phyloP scores from a whole-genome alignment of 2,888 invertebrate genomes.

The Palloptera scutellata region DNA sequence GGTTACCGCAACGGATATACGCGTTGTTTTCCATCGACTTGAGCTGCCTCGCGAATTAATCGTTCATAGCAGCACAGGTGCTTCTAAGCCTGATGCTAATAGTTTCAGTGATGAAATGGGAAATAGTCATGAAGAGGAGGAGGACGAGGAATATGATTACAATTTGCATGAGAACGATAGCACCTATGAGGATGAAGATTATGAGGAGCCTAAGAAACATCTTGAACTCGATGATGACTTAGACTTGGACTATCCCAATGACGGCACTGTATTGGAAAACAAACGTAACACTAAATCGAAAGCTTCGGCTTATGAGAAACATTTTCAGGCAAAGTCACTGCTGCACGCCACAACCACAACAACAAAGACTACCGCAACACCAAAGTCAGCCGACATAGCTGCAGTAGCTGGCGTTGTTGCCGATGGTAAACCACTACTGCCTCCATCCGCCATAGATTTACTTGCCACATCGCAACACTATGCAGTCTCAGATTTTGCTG shows the following conservation, averaged over 20 bases:
- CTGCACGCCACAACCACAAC: slow-evolving; percentile 32
- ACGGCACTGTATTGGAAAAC: slow-evolving; percentile 42
- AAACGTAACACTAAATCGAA: slow-evolving; percentile 48
- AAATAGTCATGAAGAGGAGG: slow-evolving; percentile 48
- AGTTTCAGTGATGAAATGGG: slow-evolving; percentile 61
- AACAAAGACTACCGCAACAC: slow-evolving; percentile 46
- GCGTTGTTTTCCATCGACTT: slow-evolving; percentile 90
- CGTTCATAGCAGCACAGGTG: slow-evolving; percentile 34
- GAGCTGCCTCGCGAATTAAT: slow-evolving; percentile 72
- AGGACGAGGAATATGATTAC: slow-evolving; percentile 46
- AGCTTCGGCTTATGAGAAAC: slow-evolving; percentile 49
- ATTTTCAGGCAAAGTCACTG: slow-evolving; percentile 46
- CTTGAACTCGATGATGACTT: slow-evolving; percentile 54
- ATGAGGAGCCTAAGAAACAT: slow-evolving; percentile 57
- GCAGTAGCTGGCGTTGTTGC: slow-evolving; percentile 50
- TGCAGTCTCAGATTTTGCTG: slow-evolving; percentile 95
- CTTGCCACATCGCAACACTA: slow-evolving; percentile 77
- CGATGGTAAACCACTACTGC: slow-evolving; percentile 21
- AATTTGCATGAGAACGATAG: slow-evolving; percentile 56
- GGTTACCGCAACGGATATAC: slow-evolving; percentile 98
- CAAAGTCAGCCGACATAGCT: slow-evolving; percentile 56
- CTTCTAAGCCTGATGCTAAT: slow-evolving; percentile 51
- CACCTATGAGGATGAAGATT: slow-evolving; percentile 45
- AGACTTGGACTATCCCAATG: slow-evolving; percentile 53
- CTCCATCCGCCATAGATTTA: slow-evolving; percentile 47